Conservation (phyloP, 2,113 vertebrate genomes). For the Entomyzon cyanotis region DNA sequence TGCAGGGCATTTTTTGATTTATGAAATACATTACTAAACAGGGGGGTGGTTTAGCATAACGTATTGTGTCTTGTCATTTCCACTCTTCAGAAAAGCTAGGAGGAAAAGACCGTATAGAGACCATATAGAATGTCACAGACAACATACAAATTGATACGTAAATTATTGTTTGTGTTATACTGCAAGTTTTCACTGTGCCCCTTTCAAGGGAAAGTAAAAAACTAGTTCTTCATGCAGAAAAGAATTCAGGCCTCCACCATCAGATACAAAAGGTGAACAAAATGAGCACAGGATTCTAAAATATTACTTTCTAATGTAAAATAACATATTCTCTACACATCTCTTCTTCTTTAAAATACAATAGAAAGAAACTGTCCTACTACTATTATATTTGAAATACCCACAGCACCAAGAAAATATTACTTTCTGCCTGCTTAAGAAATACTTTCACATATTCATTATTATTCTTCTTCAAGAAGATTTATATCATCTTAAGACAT, state of each 20-base stretch:
- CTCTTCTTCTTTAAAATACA: neutral
- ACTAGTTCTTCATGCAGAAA: neutral
- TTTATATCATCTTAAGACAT: neutral
- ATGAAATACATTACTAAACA: neutral
- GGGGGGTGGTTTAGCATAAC: neutral
- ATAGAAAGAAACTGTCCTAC: neutral
- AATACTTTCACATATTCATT: neutral
- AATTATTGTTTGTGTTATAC: neutral
- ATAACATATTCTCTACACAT: neutral
- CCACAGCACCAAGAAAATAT: neutral
- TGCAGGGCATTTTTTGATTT: neutral
- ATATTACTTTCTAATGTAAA: neutral
- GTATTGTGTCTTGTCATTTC: neutral
- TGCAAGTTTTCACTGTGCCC: neutral
- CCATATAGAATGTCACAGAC: neutral
- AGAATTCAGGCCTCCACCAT: neutral
- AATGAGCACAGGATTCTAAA: neutral
- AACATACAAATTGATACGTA: rapidly evolving
- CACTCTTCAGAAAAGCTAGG: neutral
- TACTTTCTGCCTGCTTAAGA: neutral
- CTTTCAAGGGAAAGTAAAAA: neutral
- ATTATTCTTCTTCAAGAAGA: neutral
- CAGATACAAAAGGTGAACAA: neutral
- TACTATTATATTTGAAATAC: neutral
- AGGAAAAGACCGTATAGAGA: neutral